phyloP scores from a whole-genome alignment of 2,888 invertebrate genomes.

The Drosophila buzzatii region DNA sequence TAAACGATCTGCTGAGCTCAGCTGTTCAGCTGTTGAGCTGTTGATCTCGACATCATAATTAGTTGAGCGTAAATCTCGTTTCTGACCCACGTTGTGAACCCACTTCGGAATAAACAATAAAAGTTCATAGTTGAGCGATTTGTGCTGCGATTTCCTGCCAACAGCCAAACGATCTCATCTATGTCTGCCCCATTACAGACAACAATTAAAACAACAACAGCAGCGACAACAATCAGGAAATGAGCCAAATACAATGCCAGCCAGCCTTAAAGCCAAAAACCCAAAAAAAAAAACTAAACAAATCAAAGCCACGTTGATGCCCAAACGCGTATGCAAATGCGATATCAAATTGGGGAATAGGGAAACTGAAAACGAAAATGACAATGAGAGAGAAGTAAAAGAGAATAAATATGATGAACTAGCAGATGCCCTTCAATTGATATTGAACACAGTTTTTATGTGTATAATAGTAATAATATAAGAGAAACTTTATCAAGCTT shows the following conservation, averaged over 20 bases:
- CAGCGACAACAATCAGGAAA: conserved; percentile 25
- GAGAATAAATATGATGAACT: neutral
- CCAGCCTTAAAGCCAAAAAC: neutral
- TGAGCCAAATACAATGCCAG: conserved; percentile 24
- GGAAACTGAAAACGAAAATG: conserved; percentile 12
- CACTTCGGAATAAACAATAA: conserved; percentile 14
- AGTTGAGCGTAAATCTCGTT: conserved; percentile 17
- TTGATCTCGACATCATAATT: conserved; percentile 31
- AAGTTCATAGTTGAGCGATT: conserved; percentile 45
- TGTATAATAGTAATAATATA: too few species aligned
- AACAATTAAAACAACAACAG: conserved; percentile 3
- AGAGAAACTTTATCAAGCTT: too few species aligned
- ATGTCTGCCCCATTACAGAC: conserved; percentile 23
- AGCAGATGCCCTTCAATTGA: neutral
- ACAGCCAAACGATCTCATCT: conserved; percentile 18
- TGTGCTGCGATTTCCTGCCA: conserved; percentile 33
- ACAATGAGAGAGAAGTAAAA: neutral
- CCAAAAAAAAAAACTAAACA: neutral
- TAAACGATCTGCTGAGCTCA: neutral
- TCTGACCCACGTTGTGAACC: conserved; percentile 29
- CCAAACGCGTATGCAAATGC: conserved; percentile 20
- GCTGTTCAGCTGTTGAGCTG: conserved; percentile 5
- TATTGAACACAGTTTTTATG: too few species aligned
- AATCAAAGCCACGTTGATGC: neutral
- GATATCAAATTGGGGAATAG: conserved; percentile 10